Conservation (phyloP, 1,140 invertebrate genomes). For the Brachionus asplanchnoidis region DNA sequence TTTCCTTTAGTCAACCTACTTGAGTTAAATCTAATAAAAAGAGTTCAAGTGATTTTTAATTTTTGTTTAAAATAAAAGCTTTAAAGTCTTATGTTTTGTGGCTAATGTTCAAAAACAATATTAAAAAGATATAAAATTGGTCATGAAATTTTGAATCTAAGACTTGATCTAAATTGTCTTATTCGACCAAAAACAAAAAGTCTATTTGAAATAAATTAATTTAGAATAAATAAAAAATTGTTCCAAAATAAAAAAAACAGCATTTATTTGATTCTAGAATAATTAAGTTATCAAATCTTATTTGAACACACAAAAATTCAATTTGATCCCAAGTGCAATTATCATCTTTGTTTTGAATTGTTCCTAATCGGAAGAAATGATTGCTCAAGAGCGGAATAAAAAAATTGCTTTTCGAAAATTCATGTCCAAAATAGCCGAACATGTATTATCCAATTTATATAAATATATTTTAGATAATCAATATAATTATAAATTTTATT, state of each 20-base stretch:
- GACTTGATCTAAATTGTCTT: background rate
- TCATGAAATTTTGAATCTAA: background rate
- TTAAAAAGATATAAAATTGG: background rate
- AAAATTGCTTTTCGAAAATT: background rate
- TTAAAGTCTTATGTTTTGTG: background rate
- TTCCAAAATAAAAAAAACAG: background rate
- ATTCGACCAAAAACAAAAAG: background rate
- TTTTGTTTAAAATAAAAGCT: background rate
- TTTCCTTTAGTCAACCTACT: background rate
- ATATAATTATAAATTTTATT: background rate
- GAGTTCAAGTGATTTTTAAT: background rate
- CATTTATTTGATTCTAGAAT: background rate
- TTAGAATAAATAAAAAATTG: background rate
- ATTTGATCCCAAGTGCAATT: background rate
- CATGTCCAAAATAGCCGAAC: background rate
- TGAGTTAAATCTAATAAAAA: background rate
- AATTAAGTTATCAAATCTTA: background rate
- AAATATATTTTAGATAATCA: background rate
- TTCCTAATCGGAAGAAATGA: background rate
- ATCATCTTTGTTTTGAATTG: background rate
- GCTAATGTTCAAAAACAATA: background rate
- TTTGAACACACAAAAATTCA: background rate
- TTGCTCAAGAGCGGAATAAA: background rate
- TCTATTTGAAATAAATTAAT: background rate
- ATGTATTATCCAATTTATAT: background rate